phyloP scores from a whole-genome alignment of 2,113 vertebrate species.

The Syngnathus scovelli region DNA sequence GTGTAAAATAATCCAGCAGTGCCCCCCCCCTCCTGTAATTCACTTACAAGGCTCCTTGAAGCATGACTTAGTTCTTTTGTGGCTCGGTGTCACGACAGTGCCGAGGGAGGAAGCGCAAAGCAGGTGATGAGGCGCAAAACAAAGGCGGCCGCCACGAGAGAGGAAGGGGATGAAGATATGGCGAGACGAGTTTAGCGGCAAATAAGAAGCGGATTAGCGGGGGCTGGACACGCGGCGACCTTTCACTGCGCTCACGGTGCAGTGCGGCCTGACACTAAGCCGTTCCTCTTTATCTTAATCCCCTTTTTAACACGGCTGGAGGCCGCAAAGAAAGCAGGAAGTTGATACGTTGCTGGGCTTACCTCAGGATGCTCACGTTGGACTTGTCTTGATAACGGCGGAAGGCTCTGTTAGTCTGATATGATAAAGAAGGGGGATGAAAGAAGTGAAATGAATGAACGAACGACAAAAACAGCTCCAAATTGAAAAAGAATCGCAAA shows the following conservation, averaged over 20 bases:
- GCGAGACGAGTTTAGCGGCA: constrained; percentile 63
- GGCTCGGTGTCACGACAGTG: constrained; percentile 18
- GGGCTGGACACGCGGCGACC: constrained; percentile 58
- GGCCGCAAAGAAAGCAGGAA: constrained; percentile 54
- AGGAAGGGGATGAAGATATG: constrained; percentile 61
- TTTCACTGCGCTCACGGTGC: constrained; percentile 53
- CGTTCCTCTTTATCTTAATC: constrained; percentile 66
- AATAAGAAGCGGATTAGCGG: constrained; percentile 69
- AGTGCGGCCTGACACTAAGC: constrained; percentile 66
- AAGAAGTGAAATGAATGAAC: background rate
- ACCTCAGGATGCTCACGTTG: constrained; percentile 20
- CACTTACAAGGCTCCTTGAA: constrained; percentile 17
- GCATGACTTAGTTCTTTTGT: constrained; percentile 19
- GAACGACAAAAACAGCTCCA: too few relatives aligned
- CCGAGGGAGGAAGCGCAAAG: constrained; percentile 45
- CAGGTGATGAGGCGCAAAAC: constrained; percentile 51
- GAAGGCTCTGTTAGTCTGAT: background rate
- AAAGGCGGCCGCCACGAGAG: constrained; percentile 50
- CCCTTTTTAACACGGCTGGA: constrained; percentile 52
- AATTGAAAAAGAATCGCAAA: too few relatives aligned
- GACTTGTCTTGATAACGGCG: constrained; percentile 1
- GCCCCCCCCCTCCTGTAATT: background rate
- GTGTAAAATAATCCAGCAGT: background rate
- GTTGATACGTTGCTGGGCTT: constrained; percentile 37
- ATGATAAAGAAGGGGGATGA: background rate